Evolutionary conservation across 2,797 vertebrate genomes (phyloP), one percentile per base, ranked within the genome.

Genomic region (Holocentrus rufus): DNA sequence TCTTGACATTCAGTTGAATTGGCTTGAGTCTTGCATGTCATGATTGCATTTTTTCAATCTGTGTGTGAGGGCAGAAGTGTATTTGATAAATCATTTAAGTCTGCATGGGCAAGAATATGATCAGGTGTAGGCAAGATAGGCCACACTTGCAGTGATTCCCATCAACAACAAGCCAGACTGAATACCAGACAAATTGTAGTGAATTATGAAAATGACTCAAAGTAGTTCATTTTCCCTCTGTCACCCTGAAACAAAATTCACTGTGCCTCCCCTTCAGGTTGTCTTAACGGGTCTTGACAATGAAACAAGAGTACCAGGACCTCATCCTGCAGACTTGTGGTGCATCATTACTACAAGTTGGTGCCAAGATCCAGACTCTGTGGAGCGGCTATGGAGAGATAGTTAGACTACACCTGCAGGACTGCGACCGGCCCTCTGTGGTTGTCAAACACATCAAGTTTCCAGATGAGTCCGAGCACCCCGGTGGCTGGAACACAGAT

Each of bases 311-410:
- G 82, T 85, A 91, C 77, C 82, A 86, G 84, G 91, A 93, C 2
- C 72, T 93, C 4, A 58, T 95, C 78, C 71, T 94, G 55, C 84
- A 83, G 85, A 89, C 86, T 0, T 93, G 91, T 1, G 85, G 88
- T 0, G 94, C 94, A 0, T 83, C 88, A 0, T 81, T 90, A 1
- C 80, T 94, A 1, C 85, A 58, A 1, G 81, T 90, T 0, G 93
- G 92, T 1, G 68, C 69, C 3, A 88, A 76, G 34, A 93, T 94
- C 83, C 94, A 94, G 85, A 92, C 89, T 0, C 80, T 95, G 74
- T 95, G 94, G 94, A 92, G 94, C 36, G 93, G 94, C 0, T 95
- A 95, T 4, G 94, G 94, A 1, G 86, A 93, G 84, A 93, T 95
- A 3, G 79, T 93, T 18, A 74, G 93, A 50, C 80, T 94, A 36